Evolutionary conservation across 1,140 invertebrate species (phyloP).

Genomic region (Whitmania pigra): DNA sequence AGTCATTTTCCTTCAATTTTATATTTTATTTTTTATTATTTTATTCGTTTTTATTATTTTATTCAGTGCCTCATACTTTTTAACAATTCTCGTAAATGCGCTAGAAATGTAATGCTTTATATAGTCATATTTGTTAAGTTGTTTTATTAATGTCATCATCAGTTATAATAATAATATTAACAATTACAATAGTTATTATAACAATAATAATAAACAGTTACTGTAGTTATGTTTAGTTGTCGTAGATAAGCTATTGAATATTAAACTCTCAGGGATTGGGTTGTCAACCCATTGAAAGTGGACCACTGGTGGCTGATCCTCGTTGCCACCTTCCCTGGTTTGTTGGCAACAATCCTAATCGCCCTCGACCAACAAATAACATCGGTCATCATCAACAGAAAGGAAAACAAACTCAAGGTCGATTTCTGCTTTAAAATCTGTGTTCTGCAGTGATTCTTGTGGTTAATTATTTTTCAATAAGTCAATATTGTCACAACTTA

Average conservation of each 20-base stretch:
- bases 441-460: not conserved
- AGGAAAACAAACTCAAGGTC: constrained; percentile 83
- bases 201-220: too few species aligned
- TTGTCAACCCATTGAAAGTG: constrained; percentile 75
- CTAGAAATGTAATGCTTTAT: too few species aligned
- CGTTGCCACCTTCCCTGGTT: constrained; percentile 70
- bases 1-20: too few species aligned
- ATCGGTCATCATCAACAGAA: constrained; percentile 91
- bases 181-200: too few species aligned
- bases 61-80: too few species aligned
- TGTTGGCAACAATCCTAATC: constrained; percentile 88
- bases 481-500: not conserved
- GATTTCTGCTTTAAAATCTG: not conserved
- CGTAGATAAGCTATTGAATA: constrained; percentile 53
- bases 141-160: too few species aligned
- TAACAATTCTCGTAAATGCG: too few species aligned
- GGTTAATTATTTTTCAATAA: not conserved
- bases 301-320: constrained; percentile 66
- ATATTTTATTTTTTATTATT: too few species aligned
- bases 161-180: too few species aligned
- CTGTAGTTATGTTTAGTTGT: too few species aligned
- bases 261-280: constrained; percentile 57
- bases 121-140: too few species aligned
- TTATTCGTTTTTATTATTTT: too few species aligned
- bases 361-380: constrained; percentile 99